Percentiles rank a stretch among this genome's conserved stretches.
These are phyloP conservation scores for Alviniconcha strummeri DNA, from an alignment of 2,888 invertebrate species.

Conservation along the genomic window DNA sequence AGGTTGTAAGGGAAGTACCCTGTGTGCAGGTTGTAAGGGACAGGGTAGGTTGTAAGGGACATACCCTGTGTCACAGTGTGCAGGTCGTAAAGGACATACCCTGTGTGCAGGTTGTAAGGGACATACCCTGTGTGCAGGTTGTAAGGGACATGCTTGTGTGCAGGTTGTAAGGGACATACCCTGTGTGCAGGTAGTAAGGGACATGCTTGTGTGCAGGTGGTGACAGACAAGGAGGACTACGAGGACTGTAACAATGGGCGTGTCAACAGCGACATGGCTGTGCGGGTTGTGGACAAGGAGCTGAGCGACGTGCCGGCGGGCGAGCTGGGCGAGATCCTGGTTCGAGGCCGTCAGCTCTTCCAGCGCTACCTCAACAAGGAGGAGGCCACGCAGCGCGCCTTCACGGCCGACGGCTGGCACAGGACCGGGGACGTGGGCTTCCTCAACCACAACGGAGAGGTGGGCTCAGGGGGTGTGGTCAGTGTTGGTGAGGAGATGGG, in stretches of 20 bases:
- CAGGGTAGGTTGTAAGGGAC: no score
- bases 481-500: no score
- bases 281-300: not conserved
- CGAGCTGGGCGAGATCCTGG: constrained; percentile 4
- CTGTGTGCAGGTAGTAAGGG: no score
- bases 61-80: no score
- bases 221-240: not conserved
- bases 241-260: constrained; percentile 2
- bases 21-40: no score
- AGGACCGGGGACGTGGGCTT: constrained; percentile 29
- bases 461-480: not conserved
- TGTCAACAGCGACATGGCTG: not conserved
- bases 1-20: no score
- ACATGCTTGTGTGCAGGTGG: not conserved
- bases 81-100: no score
- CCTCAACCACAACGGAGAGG: constrained; percentile 22
- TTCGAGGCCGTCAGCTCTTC: not conserved
- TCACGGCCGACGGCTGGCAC: constrained; percentile 32
- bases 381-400: constrained; percentile 1
- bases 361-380: constrained; percentile 16
- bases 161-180: no score
- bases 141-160: no score
- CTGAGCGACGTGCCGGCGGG: not conserved
- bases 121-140: no score
- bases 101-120: no score